A percentile compares a stretch with the other conserved stretches of the same genome.
Evolutionary conservation across 2,113 vertebrate species (phyloP).

Genomic region (Clarias batrachus): DNA sequence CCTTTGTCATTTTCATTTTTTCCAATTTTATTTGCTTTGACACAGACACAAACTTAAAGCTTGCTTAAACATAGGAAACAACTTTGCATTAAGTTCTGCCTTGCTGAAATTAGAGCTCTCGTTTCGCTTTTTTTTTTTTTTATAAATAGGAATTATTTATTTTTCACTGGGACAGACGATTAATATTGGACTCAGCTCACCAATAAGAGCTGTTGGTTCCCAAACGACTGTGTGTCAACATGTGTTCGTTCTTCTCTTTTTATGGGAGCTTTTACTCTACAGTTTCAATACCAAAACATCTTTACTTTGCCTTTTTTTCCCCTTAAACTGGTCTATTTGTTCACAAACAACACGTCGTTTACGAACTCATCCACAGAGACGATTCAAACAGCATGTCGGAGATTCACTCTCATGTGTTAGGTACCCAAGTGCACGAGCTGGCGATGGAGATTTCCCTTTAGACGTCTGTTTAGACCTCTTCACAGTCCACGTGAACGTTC

Average conservation of each 20-base stretch:
- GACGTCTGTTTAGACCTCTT: constrained; percentile 20
- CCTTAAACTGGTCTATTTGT: background rate
- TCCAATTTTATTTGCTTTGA: background rate
- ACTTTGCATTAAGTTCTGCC: background rate
- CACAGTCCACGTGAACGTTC: constrained; percentile 59
- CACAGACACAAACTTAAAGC: background rate
- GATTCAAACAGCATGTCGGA: background rate
- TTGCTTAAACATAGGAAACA: background rate
- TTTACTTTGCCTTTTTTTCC: background rate
- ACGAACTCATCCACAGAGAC: background rate
- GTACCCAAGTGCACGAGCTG: background rate
- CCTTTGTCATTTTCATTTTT: background rate
- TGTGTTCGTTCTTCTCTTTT: background rate
- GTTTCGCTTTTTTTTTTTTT: background rate
- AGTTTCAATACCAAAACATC: background rate
- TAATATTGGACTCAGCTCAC: background rate
- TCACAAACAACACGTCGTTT: background rate
- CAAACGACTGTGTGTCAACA: background rate
- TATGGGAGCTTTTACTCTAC: background rate
- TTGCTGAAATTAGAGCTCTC: background rate
- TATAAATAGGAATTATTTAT: background rate
- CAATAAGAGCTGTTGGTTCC: background rate
- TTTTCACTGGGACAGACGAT: background rate
- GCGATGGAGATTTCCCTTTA: constrained; percentile 22
- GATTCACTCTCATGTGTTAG: background rate